Conservation (phyloP, 92 coral and sea anemone genomes). For the Diadumene lineata region DNA sequence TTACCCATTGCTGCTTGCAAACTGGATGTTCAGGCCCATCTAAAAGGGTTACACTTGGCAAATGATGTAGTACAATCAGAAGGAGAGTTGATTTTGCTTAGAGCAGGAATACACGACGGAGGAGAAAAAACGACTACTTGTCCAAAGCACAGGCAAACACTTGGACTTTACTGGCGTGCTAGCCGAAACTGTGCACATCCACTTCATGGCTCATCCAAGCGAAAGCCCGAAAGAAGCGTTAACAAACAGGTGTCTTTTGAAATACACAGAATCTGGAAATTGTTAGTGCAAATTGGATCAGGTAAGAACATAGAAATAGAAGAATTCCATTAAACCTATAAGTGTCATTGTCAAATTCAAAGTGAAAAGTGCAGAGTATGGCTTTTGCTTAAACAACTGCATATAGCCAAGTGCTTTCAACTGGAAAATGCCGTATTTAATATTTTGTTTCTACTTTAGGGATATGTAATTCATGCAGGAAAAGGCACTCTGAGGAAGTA, state of each 20-base stretch:
- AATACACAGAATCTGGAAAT: conserved; percentile 21
- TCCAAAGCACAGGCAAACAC: conserved; percentile 39
- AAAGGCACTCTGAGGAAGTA: no score
- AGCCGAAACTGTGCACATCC: conserved; percentile 29
- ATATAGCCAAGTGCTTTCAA: no score
- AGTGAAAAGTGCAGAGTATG: no score
- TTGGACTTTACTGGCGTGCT: conserved; percentile 49
- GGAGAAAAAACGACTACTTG: conserved; percentile 28
- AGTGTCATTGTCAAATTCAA: no score
- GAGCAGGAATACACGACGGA: conserved; percentile 30
- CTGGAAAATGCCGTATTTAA: no score
- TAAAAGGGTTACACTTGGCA: conserved; percentile 11
- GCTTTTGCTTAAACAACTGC: no score
- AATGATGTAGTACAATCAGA: conserved; percentile 30
- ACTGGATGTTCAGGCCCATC: conserved; percentile 26
- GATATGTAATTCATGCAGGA: no score
- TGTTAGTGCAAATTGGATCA: conserved; percentile 33
- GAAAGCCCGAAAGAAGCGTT: conserved; percentile 26
- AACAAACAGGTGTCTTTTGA: conserved; percentile 23
- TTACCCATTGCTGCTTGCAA: conserved; percentile 34
- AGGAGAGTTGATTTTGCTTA: conserved; percentile 28
- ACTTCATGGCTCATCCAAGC: conserved; percentile 5
- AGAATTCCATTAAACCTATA: no score
- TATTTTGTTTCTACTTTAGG: no score
- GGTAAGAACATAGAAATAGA: no score